phyloP scores from a whole-genome alignment of 2,888 invertebrate species.

The Spodoptera littoralis region DNA sequence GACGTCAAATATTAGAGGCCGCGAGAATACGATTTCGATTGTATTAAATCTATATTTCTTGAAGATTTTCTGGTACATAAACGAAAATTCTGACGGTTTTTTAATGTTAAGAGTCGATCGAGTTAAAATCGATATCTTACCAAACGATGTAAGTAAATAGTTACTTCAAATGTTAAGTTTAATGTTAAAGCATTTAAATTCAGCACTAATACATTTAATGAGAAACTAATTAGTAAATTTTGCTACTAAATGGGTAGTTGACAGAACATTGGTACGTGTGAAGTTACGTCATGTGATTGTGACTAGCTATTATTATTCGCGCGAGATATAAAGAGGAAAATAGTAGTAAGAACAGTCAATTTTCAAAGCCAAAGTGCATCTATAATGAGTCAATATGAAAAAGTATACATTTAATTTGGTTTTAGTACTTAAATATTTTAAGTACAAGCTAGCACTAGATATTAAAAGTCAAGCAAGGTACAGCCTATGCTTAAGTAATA shows the following conservation, averaged over 20 bases:
- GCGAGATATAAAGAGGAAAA: constrained; percentile 56
- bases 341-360: constrained; percentile 38
- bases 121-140: too few relatives aligned
- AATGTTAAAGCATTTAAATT: constrained; percentile 22
- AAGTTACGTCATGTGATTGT: constrained; percentile 48
- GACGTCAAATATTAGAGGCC: too few relatives aligned
- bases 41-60: too few relatives aligned
- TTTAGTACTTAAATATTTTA: constrained; percentile 3
- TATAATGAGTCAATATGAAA: constrained; percentile 35
- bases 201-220: constrained; percentile 38
- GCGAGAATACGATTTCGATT: too few relatives aligned
- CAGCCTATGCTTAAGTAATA: constrained; percentile 65
- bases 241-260: constrained; percentile 29
- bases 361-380: constrained; percentile 25
- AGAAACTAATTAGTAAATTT: constrained; percentile 43
- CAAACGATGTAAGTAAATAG: too few relatives aligned
- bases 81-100: too few relatives aligned
- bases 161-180: too few relatives aligned
- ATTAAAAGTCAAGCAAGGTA: constrained; percentile 52
- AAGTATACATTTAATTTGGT: constrained; percentile 29
- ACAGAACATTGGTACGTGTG: constrained; percentile 18
- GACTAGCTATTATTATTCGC: constrained; percentile 43
- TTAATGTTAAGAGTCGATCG: too few relatives aligned
- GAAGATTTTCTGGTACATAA: too few relatives aligned
- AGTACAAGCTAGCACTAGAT: constrained; percentile 36